Evolutionary conservation across 2,888 invertebrate species (phyloP).

Genomic region (Athrips mouffetella): DNA sequence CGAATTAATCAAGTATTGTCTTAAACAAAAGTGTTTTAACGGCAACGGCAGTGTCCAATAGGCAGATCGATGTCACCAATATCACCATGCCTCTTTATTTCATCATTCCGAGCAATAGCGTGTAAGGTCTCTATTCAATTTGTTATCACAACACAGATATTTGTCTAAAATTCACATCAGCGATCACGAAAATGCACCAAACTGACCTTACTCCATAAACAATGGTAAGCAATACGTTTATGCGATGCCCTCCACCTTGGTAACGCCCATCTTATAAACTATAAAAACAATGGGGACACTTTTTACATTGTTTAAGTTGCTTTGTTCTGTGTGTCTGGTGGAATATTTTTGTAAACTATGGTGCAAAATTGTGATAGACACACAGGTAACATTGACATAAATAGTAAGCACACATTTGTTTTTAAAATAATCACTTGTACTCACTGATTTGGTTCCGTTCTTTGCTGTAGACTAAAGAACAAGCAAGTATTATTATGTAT

Average conservation of each 20-base stretch:
- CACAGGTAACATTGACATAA: neutral
- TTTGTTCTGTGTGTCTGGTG: neutral
- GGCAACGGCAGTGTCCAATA: too few relatives aligned
- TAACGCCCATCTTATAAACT: constrained; percentile 75
- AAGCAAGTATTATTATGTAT: constrained; percentile 45
- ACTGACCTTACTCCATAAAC: constrained; percentile 71
- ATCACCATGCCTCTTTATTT: constrained; percentile 32
- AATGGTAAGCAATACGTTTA: constrained; percentile 66
- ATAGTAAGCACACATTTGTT: constrained; percentile 31
- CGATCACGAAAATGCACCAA: constrained; percentile 37
- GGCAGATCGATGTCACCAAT: too few relatives aligned
- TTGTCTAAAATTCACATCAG: constrained; percentile 28
- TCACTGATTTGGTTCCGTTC: constrained; percentile 67
- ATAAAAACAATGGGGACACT: constrained; percentile 52
- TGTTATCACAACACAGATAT: constrained; percentile 17
- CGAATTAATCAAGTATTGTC: too few relatives aligned
- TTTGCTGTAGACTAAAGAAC: constrained; percentile 67
- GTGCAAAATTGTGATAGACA: neutral
- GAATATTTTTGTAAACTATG: neutral
- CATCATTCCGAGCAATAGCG: constrained; percentile 13
- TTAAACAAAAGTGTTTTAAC: too few relatives aligned
- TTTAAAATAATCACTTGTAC: constrained; percentile 43
- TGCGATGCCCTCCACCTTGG: constrained; percentile 74
- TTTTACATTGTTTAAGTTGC: neutral
- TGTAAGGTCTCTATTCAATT: constrained; percentile 20